Conservation (phyloP, 2,113 vertebrate species). For the Aldabrachelys gigantea region DNA sequence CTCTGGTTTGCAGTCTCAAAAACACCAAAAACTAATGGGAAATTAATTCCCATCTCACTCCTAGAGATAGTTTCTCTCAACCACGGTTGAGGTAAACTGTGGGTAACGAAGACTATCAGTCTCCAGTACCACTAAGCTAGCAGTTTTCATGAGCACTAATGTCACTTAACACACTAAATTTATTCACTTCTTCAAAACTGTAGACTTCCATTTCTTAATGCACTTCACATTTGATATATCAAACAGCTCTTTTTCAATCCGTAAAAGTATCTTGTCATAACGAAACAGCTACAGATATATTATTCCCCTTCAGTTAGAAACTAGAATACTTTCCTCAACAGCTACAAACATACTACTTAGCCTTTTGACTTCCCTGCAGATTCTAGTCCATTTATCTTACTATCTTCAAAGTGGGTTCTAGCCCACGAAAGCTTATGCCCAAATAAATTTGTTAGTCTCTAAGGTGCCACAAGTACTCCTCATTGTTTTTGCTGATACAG, state of each 20-base stretch:
- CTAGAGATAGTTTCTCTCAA: accelerated
- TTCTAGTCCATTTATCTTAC: background rate
- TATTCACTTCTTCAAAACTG: background rate
- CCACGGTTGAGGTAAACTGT: accelerated
- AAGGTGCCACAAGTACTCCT: too few relatives aligned
- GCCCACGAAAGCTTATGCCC: too few relatives aligned
- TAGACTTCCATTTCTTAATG: accelerated
- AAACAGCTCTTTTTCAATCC: background rate
- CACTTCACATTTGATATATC: accelerated
- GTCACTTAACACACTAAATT: accelerated
- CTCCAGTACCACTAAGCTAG: accelerated
- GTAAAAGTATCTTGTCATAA: background rate
- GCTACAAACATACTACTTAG: accelerated
- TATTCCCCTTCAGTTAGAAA: background rate
- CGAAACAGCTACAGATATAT: background rate
- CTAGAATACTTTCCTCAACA: background rate
- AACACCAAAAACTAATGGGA: accelerated
- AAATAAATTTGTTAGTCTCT: too few relatives aligned
- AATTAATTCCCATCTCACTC: accelerated
- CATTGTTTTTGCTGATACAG: too few relatives aligned
- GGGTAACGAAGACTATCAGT: accelerated
- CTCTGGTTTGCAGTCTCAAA: accelerated
- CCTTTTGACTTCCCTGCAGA: background rate
- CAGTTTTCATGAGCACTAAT: accelerated
- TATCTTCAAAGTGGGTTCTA: background rate